Conservation (phyloP, 2,113 vertebrate species). For the Craseonycteris thonglongyai region DNA sequence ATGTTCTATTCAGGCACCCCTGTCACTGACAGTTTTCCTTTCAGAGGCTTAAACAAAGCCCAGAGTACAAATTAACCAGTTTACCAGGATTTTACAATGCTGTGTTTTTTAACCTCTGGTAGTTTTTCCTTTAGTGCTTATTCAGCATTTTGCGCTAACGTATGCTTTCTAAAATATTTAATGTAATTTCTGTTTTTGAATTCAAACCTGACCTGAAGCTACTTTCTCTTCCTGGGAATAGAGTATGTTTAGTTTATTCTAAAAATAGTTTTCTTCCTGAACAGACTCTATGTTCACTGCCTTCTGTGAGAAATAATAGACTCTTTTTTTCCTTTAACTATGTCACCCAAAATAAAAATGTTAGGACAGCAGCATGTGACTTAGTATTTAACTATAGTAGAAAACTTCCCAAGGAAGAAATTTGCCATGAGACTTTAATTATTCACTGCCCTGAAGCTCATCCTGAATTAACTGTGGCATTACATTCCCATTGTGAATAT, state of each 20-base stretch:
- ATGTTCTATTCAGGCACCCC: not conserved
- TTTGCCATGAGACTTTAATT: not conserved
- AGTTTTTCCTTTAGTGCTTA: slow-evolving; percentile 1
- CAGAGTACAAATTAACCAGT: not conserved
- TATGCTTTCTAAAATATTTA: not conserved
- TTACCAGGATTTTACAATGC: not conserved
- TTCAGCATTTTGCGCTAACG: slow-evolving; percentile 19
- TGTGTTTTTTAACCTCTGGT: not conserved
- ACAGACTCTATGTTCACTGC: not conserved
- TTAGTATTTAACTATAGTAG: not conserved
- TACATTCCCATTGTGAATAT: not conserved
- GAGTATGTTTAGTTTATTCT: not conserved
- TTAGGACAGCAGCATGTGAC: not conserved
- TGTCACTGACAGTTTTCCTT: not conserved
- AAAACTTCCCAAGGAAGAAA: not conserved
- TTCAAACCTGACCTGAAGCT: slow-evolving; percentile 13
- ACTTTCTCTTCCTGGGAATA: not conserved
- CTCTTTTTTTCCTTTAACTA: too few relatives aligned
- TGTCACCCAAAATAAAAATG: not conserved
- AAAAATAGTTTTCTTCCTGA: slow-evolving; percentile 24
- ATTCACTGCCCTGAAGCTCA: not conserved
- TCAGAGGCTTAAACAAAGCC: not conserved
- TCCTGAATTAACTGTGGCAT: not conserved
- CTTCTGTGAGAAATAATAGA: slow-evolving; percentile 32
- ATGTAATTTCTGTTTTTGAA: not conserved